Base-by-base conservation (phyloP, 2,888 invertebrate species). In the Choreutis nemorana region DNA sequence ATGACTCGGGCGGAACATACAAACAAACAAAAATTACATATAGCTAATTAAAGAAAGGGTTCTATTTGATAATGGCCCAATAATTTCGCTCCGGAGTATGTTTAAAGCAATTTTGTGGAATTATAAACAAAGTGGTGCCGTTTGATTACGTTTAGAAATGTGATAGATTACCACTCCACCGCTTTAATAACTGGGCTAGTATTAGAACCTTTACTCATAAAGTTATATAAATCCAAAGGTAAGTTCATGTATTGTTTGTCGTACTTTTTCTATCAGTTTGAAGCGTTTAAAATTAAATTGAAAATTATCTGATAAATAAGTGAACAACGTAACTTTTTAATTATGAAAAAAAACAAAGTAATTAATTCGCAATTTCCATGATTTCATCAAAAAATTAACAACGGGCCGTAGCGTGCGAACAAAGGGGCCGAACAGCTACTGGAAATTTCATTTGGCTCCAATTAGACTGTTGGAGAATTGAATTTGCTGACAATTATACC, bases 21-120 rank as follows among this genome's bases (percentile, higher is more conserved):
- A 71, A 72, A 67, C 66, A 67, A 68, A 75, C 73, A 71, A 67
- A 71, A 58, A 68, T 70, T 65, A 67, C 61, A 45, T 56, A 46
- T 52, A 57, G 62, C 65, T 72, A 77, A 77, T 77, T 75, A 77
- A 75, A 70, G 72, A 70, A 77, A 75, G 67, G 73, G 67, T 72
- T 62, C 59, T 50, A 61, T 62, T 64, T 67, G 58, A 68, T 75
- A 75, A 75, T 75, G 55, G 63, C 37, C 47, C 51, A 62, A 72
- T 75, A 75, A 75, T 75, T 70, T 59, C 45, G 57, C 63, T 55
- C 50, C 44, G 48, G 43, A 47, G 45, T 48, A 47, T 45, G 50
- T 52, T 50, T 57, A 48, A 45, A 55, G 60, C 70, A 75, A 73
- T 73, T 73, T 71, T 60, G 59, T 71, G 54, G 55, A 58, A 72